A percentile compares a stretch with the other conserved stretches of the same genome.
phyloP scores from a whole-genome alignment of 2,888 invertebrate genomes.

The Linhomoeus sp. region DNA sequence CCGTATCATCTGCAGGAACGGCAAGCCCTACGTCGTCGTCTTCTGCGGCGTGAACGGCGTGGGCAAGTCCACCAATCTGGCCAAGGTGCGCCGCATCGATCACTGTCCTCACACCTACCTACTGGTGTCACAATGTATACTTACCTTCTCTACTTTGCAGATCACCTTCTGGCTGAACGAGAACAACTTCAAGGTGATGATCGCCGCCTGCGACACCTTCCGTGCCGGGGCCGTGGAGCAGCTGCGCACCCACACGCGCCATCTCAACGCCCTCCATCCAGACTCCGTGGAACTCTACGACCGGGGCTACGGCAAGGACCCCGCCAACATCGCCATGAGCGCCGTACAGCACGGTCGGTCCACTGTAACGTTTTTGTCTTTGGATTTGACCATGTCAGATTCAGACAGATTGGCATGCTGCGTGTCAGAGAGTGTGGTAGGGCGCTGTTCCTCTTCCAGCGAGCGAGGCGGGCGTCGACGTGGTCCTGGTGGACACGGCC shows the following conservation, averaged over 20 bases:
- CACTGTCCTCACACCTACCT: neutral
- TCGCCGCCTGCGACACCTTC: constrained; percentile 98
- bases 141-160: no score
- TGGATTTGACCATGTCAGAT: no score
- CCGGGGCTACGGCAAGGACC: constrained; percentile 96
- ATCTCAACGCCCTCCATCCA: constrained; percentile 69
- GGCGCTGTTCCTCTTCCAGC: no score
- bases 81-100: constrained; percentile 42
- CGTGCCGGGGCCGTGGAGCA: constrained; percentile 88
- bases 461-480: constrained; percentile 55
- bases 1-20: constrained; percentile 31
- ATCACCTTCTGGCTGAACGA: constrained; percentile 98
- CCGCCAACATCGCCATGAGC: constrained; percentile 92
- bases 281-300: constrained; percentile 66
- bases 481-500: constrained; percentile 93
- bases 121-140: no score
- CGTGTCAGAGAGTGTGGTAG: no score
- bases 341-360: constrained; percentile 58
- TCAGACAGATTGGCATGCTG: no score
- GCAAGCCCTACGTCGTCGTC: constrained; percentile 77
- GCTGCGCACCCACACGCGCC: constrained; percentile 73
- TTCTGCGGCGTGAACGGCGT: constrained; percentile 99
- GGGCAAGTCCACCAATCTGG: constrained; percentile 93
- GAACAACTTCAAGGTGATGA: constrained; percentile 79
- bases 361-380: no score